Evolutionary conservation across 1,140 invertebrate species (phyloP), one percentile per base, ranked within the genome.

Genomic region (Apocrypta bakeri): DNA sequence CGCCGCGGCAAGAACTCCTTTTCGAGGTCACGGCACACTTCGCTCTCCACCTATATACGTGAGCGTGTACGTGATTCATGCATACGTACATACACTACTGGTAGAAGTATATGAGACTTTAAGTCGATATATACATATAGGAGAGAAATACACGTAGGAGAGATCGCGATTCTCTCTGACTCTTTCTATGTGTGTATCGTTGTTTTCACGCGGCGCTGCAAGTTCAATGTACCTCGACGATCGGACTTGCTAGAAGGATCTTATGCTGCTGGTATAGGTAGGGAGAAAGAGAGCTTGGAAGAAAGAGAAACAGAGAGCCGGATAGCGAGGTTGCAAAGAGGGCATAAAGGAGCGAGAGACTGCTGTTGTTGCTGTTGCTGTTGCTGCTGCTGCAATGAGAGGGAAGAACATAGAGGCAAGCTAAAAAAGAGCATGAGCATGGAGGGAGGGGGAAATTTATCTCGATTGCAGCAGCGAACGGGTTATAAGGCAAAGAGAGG

Each of bases 1-100:
- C 21, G 63, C 48, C 42, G 21, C 48, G 17, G 29, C 56, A 85
- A 6, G 17, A 7, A 17, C 48, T 56, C 85, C 90, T 91, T 82
- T 83, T 83, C 90, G 90, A 91, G 91, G 91, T 87, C 91, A 89
- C 87, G 91, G 80, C 91, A 90, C 66, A 92, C 90, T 91, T 90
- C 63, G 42, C 48, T 21, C 4, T 73, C 71, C 31, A 11, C 25
- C 48, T 27, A 2, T 33, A 25, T 17, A 27, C 12, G 17, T 14
- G 73, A 29, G 31, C 40, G 31, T 68, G 61, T 73, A 61, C 48
- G 42, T 48, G 33, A 37, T 31, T 29, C 68, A n/a, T 64, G 74
- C 11, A 8, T 25, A 75, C 68, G 61, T 64, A 17, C 17, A 24
- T 25, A 31, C 78, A 56, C 68, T 4, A 42, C n/a, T n/a, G 17